Evolutionary conservation across 2,888 invertebrate species (phyloP).

Genomic region (Adelognathus sp.): DNA sequence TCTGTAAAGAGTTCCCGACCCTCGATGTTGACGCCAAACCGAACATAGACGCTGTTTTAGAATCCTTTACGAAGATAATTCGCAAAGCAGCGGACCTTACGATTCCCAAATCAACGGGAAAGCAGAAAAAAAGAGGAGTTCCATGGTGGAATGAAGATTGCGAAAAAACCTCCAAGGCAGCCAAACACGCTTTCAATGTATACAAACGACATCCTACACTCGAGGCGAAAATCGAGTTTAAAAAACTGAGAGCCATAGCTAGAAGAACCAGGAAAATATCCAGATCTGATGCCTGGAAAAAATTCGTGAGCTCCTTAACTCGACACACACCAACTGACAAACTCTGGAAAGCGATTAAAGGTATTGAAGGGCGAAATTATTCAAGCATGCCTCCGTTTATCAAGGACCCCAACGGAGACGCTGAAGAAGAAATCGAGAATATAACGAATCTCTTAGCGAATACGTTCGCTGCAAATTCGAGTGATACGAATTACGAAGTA

Average conservation of each 20-base stretch:
- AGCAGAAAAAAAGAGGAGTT: background rate
- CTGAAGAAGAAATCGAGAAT: background rate
- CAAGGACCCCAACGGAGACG: background rate
- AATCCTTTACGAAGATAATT: constrained; percentile 29
- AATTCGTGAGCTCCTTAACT: constrained; percentile 21
- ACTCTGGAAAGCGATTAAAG: constrained; percentile 50
- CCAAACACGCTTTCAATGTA: constrained; percentile 26
- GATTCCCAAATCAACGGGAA: constrained; percentile 29
- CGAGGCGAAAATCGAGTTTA: constrained; percentile 20
- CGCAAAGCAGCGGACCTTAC: background rate
- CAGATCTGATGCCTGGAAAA: constrained; percentile 47
- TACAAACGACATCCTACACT: background rate
- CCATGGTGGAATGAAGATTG: constrained; percentile 47
- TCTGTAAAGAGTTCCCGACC: background rate
- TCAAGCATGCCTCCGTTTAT: background rate
- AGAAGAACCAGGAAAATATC: constrained; percentile 32
- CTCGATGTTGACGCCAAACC: background rate
- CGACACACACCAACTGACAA: background rate
- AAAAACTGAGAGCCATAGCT: constrained; percentile 24
- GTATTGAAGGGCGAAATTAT: constrained; percentile 21
- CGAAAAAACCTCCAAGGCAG: background rate
- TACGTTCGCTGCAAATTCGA: constrained; percentile 42
- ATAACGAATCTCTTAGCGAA: constrained; percentile 37
- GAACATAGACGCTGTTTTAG: background rate
- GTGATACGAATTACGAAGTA: constrained; percentile 7